Conservation (phyloP, 2,797 vertebrate species). For the Gambusia yucatana region DNA sequence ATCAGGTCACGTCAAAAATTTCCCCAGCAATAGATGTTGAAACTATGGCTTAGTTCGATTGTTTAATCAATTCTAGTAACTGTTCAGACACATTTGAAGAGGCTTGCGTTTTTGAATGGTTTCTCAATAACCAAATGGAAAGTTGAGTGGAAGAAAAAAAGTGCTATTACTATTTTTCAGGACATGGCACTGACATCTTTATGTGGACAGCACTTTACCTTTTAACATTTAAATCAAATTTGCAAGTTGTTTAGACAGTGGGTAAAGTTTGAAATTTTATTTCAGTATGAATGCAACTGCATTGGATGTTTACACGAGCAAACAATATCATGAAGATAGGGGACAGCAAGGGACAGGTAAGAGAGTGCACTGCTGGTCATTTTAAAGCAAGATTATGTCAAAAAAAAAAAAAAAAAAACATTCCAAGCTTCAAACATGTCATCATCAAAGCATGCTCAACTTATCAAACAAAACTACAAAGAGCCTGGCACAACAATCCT, state of each 20-base stretch:
- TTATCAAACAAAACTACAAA: neutral
- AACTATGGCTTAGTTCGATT: neutral
- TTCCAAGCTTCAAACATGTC: neutral
- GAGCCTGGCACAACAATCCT: neutral
- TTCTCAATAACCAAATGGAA: neutral
- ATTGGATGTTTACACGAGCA: too few species aligned
- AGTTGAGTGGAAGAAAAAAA: neutral
- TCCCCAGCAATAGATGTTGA: neutral
- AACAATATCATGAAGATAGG: neutral
- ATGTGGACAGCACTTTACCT: neutral
- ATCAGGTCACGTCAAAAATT: neutral
- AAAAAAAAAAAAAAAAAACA: neutral
- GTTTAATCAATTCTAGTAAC: neutral
- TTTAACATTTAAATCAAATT: neutral
- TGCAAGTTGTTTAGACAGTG: neutral
- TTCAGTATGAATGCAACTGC: too few species aligned
- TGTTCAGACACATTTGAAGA: neutral
- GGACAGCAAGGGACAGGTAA: neutral
- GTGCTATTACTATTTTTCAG: neutral
- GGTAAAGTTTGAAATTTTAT: neutral
- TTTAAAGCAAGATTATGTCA: neutral
- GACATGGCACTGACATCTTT: neutral
- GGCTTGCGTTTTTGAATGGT: neutral
- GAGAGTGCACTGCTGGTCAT: neutral
- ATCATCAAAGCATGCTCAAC: neutral